Percentiles rank a stretch among this genome's conserved stretches.
Evolutionary conservation across 2,888 invertebrate genomes (phyloP).

Genomic region (Scelioninae gen. 1): DNA sequence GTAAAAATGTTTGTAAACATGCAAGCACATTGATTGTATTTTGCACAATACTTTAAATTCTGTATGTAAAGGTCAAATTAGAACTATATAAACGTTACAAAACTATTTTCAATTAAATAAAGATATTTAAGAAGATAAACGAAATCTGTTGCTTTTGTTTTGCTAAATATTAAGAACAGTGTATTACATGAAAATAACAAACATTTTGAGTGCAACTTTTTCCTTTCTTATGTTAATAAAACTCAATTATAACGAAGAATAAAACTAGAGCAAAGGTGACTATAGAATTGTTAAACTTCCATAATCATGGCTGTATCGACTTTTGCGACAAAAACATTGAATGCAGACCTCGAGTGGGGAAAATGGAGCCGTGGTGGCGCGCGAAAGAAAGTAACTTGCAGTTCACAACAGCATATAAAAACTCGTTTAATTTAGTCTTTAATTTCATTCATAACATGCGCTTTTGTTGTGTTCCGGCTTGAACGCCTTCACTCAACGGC

Average conservation of each 20-base stretch:
- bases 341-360: background rate
- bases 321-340: conserved; percentile 11
- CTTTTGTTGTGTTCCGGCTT: conserved; percentile 12
- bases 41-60: too few relatives aligned
- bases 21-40: too few relatives aligned
- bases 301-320: conserved; percentile 2
- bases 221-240: background rate
- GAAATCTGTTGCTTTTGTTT: too few relatives aligned
- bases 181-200: background rate
- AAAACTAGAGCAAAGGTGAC: background rate
- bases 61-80: too few relatives aligned
- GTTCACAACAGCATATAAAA: conserved; percentile 27
- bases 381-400: conserved; percentile 12
- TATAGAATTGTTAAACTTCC: conserved; percentile 5
- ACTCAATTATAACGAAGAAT: conserved; percentile 1
- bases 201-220: background rate
- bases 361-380: background rate
- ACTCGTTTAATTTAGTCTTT: conserved; percentile 21
- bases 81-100: too few relatives aligned
- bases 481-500: background rate
- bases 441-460: conserved; percentile 25
- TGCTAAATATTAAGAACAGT: background rate
- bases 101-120: too few relatives aligned
- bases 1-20: too few relatives aligned
- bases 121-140: too few relatives aligned